Evolutionary conservation across 1,140 invertebrate genomes (phyloP), one percentile per base, ranked within the genome.

Genomic region (Hylaeus anthracinus): DNA sequence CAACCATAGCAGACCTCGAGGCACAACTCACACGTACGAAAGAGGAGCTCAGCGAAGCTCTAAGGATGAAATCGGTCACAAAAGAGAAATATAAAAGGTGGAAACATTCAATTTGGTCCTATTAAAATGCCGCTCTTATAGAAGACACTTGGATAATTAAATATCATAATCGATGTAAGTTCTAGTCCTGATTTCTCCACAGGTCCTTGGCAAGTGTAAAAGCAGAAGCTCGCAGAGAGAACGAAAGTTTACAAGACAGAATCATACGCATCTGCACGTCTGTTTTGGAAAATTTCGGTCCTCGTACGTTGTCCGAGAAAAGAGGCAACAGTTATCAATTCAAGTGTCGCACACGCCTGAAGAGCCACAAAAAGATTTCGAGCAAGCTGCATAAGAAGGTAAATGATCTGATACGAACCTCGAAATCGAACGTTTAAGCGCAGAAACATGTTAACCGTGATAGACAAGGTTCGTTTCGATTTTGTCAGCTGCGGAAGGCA

Each of bases 51-150:
- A 72, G 80, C 48, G 69, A 83, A 58, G 80, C 84, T n/a, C 69
- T 86, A 4, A 79, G 26, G 37, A 64, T 81, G 8, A 79, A 84
- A 56, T 63, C 61, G 0, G 41, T 41, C 0, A 60, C 74, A 0
- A 86, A 86, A n/a, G 74, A 83, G 3, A 86, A 87, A 60, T 88
- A 83, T 10, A 82, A 83, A 70, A 87, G 41, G 85, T 85, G 53
- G 10, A 4, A 45, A 63, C 9, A 41, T 10, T 51, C 37, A 77
- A 15, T 77, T 43, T n/a, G 79, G 2, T n/a, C 4, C 43, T 58
- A 39, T 64, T 10, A 43, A 14, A 55, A 51, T 51, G 51, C 9
- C 8, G 9, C 51, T 48, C 51, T 45, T 45, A 5, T 45, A 3
- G 43, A 45, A 45, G 5, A 45, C 43, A 3, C 3, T 45, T 45